phyloP scores from a whole-genome alignment of 2,797 vertebrate genomes.

The Distichodus sexfasciatus region DNA sequence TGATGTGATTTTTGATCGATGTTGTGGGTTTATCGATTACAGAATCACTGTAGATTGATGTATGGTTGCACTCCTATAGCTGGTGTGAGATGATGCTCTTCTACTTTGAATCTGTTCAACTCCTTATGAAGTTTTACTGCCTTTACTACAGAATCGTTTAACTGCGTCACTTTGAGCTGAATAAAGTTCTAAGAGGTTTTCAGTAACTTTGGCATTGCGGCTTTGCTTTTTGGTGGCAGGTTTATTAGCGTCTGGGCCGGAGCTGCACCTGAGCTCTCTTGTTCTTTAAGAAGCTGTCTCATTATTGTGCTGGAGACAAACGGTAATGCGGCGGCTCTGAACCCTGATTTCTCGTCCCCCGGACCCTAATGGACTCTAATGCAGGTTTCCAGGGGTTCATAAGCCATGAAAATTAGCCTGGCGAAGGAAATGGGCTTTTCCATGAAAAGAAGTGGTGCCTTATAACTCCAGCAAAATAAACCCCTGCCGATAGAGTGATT shows the following conservation, averaged over 20 bases:
- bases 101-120: neutral
- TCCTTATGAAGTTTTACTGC: neutral
- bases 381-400: slow-evolving; percentile 43
- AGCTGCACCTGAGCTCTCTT: slow-evolving; percentile 29
- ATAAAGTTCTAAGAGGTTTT: neutral
- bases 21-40: too few species aligned
- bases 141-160: neutral
- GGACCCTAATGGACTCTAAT: slow-evolving; percentile 51
- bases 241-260: slow-evolving; percentile 31
- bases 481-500: slow-evolving; percentile 29
- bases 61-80: too few species aligned
- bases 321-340: slow-evolving; percentile 32
- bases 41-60: too few species aligned
- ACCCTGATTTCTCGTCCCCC: slow-evolving; percentile 39
- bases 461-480: slow-evolving; percentile 39
- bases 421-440: slow-evolving; percentile 33
- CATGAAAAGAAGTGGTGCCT: slow-evolving; percentile 24
- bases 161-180: neutral
- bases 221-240: slow-evolving; percentile 6
- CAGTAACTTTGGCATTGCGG: slow-evolving; percentile 1
- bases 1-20: too few species aligned
- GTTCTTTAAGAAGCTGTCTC: slow-evolving; percentile 34
- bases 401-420: slow-evolving; percentile 46
- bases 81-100: too few species aligned
- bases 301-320: slow-evolving; percentile 43